Base-by-base conservation (phyloP, 37 sponge, comb jelly and placozoan genomes). In the Mnemiopsis leidyi region DNA sequence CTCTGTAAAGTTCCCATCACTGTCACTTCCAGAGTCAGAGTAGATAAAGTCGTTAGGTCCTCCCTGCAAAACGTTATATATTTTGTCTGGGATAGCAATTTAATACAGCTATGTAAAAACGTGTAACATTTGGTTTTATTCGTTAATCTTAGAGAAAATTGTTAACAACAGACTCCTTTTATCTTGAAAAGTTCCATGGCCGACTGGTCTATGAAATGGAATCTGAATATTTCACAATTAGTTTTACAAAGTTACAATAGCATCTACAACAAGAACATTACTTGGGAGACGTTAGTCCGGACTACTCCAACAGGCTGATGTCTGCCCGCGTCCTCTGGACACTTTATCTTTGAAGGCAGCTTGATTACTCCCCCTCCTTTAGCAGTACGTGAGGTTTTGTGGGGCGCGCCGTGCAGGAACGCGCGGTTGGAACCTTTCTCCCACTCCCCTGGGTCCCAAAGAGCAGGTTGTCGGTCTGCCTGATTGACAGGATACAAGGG, bases 401-500 rank as follows among this genome's bases (percentile, higher is more conserved):
- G 26, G 76, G 76, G 76, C n/a, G n/a, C 2, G 13, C 61, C 61
- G 61, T 48, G 61, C 1, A 79, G 36, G 7, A 7, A 36, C 1
- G 36, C 36, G 36, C 37, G 82, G 23, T 25, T n/a, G 3, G 37
- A 7, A 5, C 36, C 21, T 13, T 28, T 33, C 82, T 35, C 82
- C 82, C 82, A 79, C 21, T 79, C 38, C 2, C 82, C 82, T 35
- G 82, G 36, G 5, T 79, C 82, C 82, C 82, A 79, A 2, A 79
- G 82, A 23, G 82, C 82, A 21, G 82, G 82, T 13, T 33, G 82
- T 20, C 36, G 82, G 7, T 28, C 82, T 79, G 5, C 82, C 82
- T 79, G 82, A 79, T 5, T 23, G n/a, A 71, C 3, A n/a, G 75
- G 75, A 23, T 23, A 71, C 20, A 71, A 71, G 30, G n/a, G n/a